Evolutionary conservation across 2,797 vertebrate species (phyloP).

Genomic region (Rhincodon typus): DNA sequence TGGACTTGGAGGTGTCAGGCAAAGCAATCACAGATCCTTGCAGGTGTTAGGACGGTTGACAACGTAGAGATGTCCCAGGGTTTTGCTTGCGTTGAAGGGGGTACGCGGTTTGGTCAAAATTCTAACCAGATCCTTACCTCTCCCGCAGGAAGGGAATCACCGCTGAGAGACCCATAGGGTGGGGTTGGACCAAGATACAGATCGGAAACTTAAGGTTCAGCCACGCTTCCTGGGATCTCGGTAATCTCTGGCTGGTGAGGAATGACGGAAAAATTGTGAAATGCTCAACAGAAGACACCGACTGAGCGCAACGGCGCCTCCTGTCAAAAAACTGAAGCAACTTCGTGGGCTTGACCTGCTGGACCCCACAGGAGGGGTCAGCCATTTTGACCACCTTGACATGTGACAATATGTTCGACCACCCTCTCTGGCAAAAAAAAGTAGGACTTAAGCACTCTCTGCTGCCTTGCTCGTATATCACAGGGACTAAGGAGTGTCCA

Average conservation of each 20-base stretch:
- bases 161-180: background rate
- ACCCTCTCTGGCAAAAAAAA: background rate
- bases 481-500: rapidly evolving
- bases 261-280: background rate
- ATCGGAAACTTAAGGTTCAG: background rate
- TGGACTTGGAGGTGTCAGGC: too few relatives aligned
- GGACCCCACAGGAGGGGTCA: too few relatives aligned
- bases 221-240: slow-evolving; percentile 29
- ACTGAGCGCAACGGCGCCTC: background rate
- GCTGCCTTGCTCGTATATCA: background rate
- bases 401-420: background rate
- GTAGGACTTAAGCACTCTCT: background rate
- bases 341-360: background rate
- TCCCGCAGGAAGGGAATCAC: slow-evolving; percentile 27
- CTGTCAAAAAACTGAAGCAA: background rate
- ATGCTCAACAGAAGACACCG: background rate
- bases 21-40: too few relatives aligned
- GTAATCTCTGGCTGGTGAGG: slow-evolving; percentile 26
- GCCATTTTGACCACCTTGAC: too few relatives aligned
- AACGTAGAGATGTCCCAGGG: background rate
- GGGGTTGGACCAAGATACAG: background rate
- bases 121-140: background rate
- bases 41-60: too few relatives aligned
- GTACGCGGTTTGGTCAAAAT: background rate
- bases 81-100: background rate